phyloP scores from a whole-genome alignment of 2,797 vertebrate species.

The Decapterus maruadsi region DNA sequence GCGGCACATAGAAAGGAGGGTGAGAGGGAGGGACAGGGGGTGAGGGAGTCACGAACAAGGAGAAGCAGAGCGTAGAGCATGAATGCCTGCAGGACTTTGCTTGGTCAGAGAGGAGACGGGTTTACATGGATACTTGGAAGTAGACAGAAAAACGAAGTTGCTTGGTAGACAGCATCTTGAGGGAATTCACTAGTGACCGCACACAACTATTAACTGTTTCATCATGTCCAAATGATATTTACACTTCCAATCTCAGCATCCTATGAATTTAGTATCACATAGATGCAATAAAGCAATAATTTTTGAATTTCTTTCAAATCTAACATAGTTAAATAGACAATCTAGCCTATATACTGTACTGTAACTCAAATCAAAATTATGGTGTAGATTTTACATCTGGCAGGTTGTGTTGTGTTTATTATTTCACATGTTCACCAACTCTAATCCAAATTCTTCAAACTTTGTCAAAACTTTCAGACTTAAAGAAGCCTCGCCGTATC shows the following conservation, averaged over 20 bases:
- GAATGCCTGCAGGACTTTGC: constrained; percentile 73
- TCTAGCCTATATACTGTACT: neutral
- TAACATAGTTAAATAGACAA: neutral
- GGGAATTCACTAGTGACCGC: constrained; percentile 15
- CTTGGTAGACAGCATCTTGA: constrained; percentile 28
- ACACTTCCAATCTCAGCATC: neutral
- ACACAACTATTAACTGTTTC: neutral
- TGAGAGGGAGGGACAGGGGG: constrained; percentile 53
- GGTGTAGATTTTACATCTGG: neutral
- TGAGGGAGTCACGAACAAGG: constrained; percentile 74
- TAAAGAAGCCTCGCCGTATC: constrained; percentile 11
- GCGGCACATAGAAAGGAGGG: constrained; percentile 60
- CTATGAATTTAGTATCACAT: neutral
- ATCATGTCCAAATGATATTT: neutral
- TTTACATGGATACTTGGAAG: constrained; percentile 63
- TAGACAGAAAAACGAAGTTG: constrained; percentile 49
- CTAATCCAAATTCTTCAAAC: constrained; percentile 3
- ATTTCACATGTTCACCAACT: neutral
- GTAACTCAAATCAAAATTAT: neutral
- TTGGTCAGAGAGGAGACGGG: constrained; percentile 58
- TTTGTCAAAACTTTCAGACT: neutral
- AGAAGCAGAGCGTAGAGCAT: constrained; percentile 70
- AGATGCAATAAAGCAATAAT: neutral
- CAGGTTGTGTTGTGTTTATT: neutral
- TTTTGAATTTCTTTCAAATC: neutral